phyloP scores from a whole-genome alignment of 2,888 invertebrate genomes.

The Syritta pipiens region DNA sequence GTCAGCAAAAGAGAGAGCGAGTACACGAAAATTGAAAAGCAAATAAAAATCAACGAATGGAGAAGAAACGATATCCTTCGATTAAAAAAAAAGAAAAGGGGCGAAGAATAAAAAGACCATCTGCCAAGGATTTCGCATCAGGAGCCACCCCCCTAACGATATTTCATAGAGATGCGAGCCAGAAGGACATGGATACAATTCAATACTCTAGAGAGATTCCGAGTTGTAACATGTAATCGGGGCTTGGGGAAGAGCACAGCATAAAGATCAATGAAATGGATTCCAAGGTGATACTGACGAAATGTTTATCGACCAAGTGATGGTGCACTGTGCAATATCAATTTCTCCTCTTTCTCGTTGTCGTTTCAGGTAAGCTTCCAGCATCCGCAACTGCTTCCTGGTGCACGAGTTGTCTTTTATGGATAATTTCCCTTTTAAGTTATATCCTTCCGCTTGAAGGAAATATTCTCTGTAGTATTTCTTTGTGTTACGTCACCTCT shows the following conservation, averaged over 20 bases:
- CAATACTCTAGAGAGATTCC: background rate
- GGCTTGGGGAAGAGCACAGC: background rate
- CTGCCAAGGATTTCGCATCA: background rate
- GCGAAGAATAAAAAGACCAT: too few species aligned
- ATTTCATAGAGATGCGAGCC: background rate
- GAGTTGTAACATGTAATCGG: background rate
- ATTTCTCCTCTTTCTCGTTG: too few species aligned
- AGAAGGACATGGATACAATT: slow-evolving; percentile 9
- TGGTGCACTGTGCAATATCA: background rate
- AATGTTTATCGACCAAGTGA: background rate
- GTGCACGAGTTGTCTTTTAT: background rate
- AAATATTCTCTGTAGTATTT: background rate
- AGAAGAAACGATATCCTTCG: background rate
- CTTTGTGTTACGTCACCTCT: too few species aligned
- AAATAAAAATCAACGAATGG: background rate
- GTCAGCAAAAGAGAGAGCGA: background rate
- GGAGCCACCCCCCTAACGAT: background rate
- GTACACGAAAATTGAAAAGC: background rate
- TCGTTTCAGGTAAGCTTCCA: background rate
- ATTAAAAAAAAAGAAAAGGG: background rate
- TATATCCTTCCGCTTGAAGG: background rate
- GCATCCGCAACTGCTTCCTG: background rate
- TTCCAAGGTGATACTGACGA: background rate
- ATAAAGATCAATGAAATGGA: slow-evolving; percentile 17
- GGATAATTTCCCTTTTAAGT: background rate